A percentile compares a stretch with the other conserved stretches of the same genome.
These are phyloP conservation scores for Tragelaphus eurycerus DNA, from an alignment of 2,797 vertebrate species.

Conservation along the genomic window DNA sequence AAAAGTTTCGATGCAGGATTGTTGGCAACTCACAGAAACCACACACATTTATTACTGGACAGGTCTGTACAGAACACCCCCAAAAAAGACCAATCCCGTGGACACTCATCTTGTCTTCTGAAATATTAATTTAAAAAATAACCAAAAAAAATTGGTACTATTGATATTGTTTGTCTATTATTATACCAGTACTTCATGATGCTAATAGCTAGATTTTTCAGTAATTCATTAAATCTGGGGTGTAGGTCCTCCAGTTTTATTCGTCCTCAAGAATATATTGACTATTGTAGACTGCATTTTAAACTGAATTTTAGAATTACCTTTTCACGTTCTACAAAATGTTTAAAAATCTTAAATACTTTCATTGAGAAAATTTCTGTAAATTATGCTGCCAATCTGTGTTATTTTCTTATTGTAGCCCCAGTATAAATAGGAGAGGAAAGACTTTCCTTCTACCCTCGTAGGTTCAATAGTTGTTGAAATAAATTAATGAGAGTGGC, in stretches of 20 bases:
- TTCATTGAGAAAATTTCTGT: not conserved
- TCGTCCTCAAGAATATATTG: not conserved
- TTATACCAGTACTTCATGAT: not conserved
- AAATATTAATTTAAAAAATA: not conserved
- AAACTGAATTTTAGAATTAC: not conserved
- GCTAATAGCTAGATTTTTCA: not conserved
- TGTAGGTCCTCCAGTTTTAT: not conserved
- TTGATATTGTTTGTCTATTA: not conserved
- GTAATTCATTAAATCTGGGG: not conserved
- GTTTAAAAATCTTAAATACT: not conserved
- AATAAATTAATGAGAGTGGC: not conserved
- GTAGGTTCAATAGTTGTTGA: not conserved
- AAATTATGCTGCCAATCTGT: not conserved
- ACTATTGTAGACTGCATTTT: not conserved
- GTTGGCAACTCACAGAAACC: not conserved
- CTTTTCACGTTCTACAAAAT: not conserved
- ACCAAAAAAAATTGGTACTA: not conserved
- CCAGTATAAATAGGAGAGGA: not conserved
- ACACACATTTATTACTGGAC: not conserved
- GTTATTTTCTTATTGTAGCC: not conserved
- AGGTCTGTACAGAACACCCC: not conserved
- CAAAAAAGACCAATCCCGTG: not conserved
- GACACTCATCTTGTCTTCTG: not conserved
- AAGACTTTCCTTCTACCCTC: not conserved
- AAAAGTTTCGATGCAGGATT: slow-evolving; percentile 42